A percentile compares a stretch with the other conserved stretches of the same genome.
phyloP scores from a whole-genome alignment of 2,113 vertebrate genomes.

The Nematolebias whitei region DNA sequence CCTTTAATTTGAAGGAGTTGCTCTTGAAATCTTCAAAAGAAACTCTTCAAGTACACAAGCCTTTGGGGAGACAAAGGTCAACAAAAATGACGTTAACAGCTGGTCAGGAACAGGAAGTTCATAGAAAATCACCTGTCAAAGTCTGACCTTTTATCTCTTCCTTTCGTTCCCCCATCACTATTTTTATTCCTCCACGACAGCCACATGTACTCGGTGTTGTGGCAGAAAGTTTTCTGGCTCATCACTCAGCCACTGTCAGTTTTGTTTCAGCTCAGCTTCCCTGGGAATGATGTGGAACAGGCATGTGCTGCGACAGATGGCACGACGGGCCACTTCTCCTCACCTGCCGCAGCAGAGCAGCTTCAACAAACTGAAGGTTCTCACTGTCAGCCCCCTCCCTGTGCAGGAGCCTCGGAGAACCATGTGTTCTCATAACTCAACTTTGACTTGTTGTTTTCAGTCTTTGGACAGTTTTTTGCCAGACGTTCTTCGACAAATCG shows the following conservation, averaged over 20 bases:
- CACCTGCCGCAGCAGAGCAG: constrained; percentile 43
- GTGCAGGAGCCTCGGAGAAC: constrained; percentile 17
- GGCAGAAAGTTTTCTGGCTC: background rate
- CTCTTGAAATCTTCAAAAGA: background rate
- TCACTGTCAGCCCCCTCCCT: background rate
- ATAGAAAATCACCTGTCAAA: background rate
- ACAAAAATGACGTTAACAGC: background rate
- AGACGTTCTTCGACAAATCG: too few relatives aligned
- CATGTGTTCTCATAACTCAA: constrained; percentile 42
- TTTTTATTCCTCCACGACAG: background rate
- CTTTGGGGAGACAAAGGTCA: background rate
- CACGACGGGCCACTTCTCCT: constrained; percentile 9
- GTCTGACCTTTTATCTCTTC: background rate
- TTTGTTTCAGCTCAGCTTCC: background rate
- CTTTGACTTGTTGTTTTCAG: constrained; percentile 7
- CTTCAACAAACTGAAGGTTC: constrained; percentile 26
- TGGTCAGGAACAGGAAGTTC: constrained; percentile 12
- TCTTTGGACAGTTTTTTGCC: background rate
- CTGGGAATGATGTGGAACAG: constrained; percentile 22
- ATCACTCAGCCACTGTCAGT: background rate
- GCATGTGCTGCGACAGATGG: constrained; percentile 57
- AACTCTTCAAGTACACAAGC: background rate
- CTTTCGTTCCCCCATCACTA: background rate
- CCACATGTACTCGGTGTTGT: background rate
- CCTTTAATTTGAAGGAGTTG: background rate